Percentiles rank a stretch among this genome's conserved stretches.
Evolutionary conservation across 2,888 invertebrate genomes (phyloP).

Genomic region (Drosophila sordidula): DNA sequence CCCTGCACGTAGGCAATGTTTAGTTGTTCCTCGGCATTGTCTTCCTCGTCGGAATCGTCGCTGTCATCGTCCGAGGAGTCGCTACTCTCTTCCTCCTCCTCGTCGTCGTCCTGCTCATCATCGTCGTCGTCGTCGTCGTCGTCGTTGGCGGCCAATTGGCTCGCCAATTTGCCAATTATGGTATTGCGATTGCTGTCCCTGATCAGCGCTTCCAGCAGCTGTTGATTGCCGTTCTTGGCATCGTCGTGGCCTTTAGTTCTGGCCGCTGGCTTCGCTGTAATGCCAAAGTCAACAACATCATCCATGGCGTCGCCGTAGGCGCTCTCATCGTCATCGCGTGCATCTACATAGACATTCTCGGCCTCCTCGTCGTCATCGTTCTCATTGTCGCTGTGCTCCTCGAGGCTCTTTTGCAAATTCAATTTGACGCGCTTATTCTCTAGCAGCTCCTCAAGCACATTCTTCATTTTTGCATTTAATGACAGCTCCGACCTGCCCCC

Average conservation of each 20-base stretch:
- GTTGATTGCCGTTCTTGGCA: slow-evolving; percentile 82
- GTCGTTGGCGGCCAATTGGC: slow-evolving; percentile 57
- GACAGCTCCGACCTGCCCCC: slow-evolving; percentile 79
- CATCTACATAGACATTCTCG: slow-evolving; percentile 63
- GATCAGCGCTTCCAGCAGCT: slow-evolving; percentile 77
- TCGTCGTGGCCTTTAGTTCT: slow-evolving; percentile 44
- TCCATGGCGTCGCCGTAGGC: slow-evolving; percentile 71
- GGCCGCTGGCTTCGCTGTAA: slow-evolving; percentile 27
- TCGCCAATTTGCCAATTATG: slow-evolving; percentile 69
- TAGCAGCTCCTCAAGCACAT: slow-evolving; percentile 85
- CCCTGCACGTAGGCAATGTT: slow-evolving; percentile 81
- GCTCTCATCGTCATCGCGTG: slow-evolving; percentile 69
- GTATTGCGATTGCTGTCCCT: slow-evolving; percentile 82
- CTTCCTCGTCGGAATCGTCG: slow-evolving; percentile 74
- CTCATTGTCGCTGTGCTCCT: slow-evolving; percentile 74
- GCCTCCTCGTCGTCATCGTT: slow-evolving; percentile 57
- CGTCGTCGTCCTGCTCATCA: slow-evolving; percentile 65
- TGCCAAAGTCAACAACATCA: slow-evolving; percentile 74
- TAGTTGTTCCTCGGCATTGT: slow-evolving; percentile 65
- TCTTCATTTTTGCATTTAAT: slow-evolving; percentile 86
- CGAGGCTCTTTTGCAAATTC: slow-evolving; percentile 85
- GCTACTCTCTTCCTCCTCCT: slow-evolving; percentile 75
- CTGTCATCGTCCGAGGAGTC: slow-evolving; percentile 73
- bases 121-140: slow-evolving; percentile 56
- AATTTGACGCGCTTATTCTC: slow-evolving; percentile 85